These are phyloP conservation scores for Dendrolimus pini DNA, from an alignment of 2,888 invertebrate species.

Conservation along the genomic window DNA sequence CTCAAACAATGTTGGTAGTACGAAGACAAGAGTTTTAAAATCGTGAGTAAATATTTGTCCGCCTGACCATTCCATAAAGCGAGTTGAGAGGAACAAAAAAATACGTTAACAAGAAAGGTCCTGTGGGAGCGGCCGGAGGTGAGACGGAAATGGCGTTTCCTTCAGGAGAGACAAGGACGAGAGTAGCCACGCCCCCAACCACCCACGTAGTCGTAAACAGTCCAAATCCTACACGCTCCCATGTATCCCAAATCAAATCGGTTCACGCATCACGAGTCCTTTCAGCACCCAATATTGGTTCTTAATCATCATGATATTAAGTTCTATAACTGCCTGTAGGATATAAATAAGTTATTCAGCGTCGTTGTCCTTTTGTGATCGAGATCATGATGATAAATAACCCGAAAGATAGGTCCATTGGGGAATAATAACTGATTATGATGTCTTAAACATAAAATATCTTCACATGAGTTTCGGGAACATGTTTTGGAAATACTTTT, in stretches of 20 bases:
- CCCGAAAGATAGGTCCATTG: slow-evolving; percentile 65
- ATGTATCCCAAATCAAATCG: slow-evolving; percentile 75
- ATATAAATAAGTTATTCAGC: slow-evolving; percentile 67
- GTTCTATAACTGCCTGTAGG: slow-evolving; percentile 36
- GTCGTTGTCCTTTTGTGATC: slow-evolving; percentile 68
- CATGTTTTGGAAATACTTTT: slow-evolving; percentile 15
- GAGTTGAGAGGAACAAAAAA: slow-evolving; percentile 66
- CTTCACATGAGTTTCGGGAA: slow-evolving; percentile 36
- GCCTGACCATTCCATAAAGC: slow-evolving; percentile 68
- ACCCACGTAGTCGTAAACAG: slow-evolving; percentile 76
- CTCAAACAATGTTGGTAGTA: slow-evolving; percentile 49
- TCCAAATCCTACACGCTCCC: slow-evolving; percentile 75
- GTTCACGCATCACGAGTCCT: slow-evolving; percentile 50
- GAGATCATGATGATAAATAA: slow-evolving; percentile 74
- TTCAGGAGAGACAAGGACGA: slow-evolving; percentile 35
- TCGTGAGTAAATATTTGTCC: slow-evolving; percentile 75
- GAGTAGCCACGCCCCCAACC: slow-evolving; percentile 69
- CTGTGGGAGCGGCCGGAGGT: slow-evolving; percentile 69
- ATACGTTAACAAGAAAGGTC: slow-evolving; percentile 70
- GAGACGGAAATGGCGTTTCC: slow-evolving; percentile 35
- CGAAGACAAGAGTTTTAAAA: slow-evolving; percentile 70
- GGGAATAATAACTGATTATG: slow-evolving; percentile 72
- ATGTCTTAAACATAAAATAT: slow-evolving; percentile 70
- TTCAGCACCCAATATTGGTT: slow-evolving; percentile 33
- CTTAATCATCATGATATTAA: slow-evolving; percentile 34